Percentiles rank a stretch among this genome's conserved stretches.
These are phyloP conservation scores for Dasypolia templi DNA, from an alignment of 2,888 invertebrate species.

Conservation along the genomic window DNA sequence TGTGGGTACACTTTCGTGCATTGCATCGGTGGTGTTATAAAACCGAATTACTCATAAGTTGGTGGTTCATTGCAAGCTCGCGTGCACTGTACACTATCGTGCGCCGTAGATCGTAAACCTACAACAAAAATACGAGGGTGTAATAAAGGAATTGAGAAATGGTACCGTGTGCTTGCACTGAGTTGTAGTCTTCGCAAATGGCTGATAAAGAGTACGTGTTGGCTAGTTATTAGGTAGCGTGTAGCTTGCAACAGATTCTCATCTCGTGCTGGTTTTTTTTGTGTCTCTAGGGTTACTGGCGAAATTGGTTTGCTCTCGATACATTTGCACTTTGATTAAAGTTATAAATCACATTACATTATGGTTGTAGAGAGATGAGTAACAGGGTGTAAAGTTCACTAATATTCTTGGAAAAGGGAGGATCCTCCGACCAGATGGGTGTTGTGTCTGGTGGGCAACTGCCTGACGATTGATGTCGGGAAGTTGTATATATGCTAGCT, in stretches of 20 bases:
- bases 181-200: constrained; percentile 53
- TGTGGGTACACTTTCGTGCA: constrained; percentile 45
- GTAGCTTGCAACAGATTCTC: constrained; percentile 29
- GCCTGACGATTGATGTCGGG: too few species aligned
- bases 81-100: constrained; percentile 55
- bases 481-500: too few species aligned
- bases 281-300: constrained; percentile 4
- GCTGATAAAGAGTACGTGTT: constrained; percentile 49
- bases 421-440: too few species aligned
- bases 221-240: constrained; percentile 51
- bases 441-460: too few species aligned
- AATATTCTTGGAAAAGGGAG: too few species aligned
- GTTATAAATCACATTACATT: constrained; percentile 12
- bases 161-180: constrained; percentile 42
- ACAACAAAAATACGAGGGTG: constrained; percentile 50
- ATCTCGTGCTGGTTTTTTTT: constrained; percentile 15
- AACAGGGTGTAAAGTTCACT: too few species aligned
- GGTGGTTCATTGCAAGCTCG: constrained; percentile 58
- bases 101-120: constrained; percentile 56
- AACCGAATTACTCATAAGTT: constrained; percentile 57
- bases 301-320: constrained; percentile 35
- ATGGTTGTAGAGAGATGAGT: too few species aligned
- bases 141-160: constrained; percentile 62
- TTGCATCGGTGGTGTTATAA: constrained; percentile 44
- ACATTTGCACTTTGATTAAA: constrained; percentile 32